A percentile compares a stretch with the other conserved stretches of the same genome.
These are phyloP conservation scores for Paramuricea clavata DNA, from an alignment of 92 coral and sea anemone species.

Conservation along the genomic window DNA sequence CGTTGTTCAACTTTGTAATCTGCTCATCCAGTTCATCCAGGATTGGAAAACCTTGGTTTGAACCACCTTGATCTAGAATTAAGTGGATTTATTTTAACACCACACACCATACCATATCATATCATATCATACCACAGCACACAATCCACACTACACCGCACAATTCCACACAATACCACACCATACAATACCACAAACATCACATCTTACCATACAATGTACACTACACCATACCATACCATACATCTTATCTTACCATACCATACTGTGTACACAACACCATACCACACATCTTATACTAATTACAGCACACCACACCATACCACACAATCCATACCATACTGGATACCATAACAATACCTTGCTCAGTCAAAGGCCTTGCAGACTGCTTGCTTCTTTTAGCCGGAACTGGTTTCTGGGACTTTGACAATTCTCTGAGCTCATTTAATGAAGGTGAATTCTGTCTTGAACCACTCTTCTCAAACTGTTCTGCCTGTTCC, in stretches of 20 bases:
- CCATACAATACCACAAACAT: background rate
- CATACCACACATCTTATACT: background rate
- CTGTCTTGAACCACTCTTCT: constrained; percentile 23
- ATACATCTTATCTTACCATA: background rate
- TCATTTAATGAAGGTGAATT: constrained; percentile 31
- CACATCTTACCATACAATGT: background rate
- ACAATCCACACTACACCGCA: background rate
- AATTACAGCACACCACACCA: background rate
- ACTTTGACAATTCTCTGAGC: constrained; percentile 18
- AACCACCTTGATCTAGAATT: background rate
- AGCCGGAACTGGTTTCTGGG: constrained; percentile 34
- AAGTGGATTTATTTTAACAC: background rate
- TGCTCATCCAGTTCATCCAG: constrained; percentile 74
- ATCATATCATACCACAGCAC: constrained; percentile 5
- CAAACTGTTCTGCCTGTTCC: constrained; percentile 38
- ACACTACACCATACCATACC: background rate
- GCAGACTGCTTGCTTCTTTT: background rate
- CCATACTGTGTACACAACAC: background rate
- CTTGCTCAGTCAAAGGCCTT: background rate
- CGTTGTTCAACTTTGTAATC: constrained; percentile 83
- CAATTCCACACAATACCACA: background rate
- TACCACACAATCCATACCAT: constrained; percentile 11
- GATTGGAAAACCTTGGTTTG: constrained; percentile 71
- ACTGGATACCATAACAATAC: too few relatives aligned
- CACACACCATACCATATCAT: background rate